Percentiles rank a stretch among this genome's conserved stretches.
phyloP scores from a whole-genome alignment of 2,113 vertebrate genomes.

The Arvicanthis niloticus region DNA sequence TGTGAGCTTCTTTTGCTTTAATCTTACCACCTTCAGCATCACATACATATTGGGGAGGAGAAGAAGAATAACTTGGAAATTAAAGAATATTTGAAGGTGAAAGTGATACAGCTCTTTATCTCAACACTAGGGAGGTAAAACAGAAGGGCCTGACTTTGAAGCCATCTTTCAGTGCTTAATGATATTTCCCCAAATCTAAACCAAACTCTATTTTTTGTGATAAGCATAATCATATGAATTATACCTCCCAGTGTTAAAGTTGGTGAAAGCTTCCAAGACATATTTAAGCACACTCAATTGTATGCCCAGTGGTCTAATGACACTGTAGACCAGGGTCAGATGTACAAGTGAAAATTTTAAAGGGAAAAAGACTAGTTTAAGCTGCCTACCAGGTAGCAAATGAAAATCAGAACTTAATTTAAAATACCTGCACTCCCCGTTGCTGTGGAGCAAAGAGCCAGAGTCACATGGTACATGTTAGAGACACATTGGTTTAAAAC shows the following conservation, averaged over 20 bases:
- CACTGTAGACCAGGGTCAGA: slow-evolving; percentile 47
- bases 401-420: slow-evolving; percentile 64
- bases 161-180: not conserved
- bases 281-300: slow-evolving; percentile 20
- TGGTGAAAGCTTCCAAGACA: slow-evolving; percentile 54
- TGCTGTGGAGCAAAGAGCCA: slow-evolving; percentile 14
- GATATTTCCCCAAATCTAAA: not conserved
- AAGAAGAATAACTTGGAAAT: not conserved
- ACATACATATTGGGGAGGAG: not conserved
- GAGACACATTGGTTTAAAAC: not conserved
- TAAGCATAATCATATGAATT: not conserved
- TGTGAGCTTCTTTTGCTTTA: not conserved
- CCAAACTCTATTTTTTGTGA: not conserved
- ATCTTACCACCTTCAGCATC: not conserved
- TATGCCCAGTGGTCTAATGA: slow-evolving; percentile 62
- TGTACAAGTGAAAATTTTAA: slow-evolving; percentile 43
- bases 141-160: not conserved
- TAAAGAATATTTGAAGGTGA: not conserved
- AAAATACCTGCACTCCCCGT: slow-evolving; percentile 52
- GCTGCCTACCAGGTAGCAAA: slow-evolving; percentile 48
- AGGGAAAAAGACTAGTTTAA: slow-evolving; percentile 44
- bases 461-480: not conserved
- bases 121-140: not conserved
- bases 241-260: slow-evolving; percentile 57
- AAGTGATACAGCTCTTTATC: not conserved